These are phyloP conservation scores for Andrena haemorrhoa DNA, from an alignment of 2,888 invertebrate genomes.

Conservation along the genomic window DNA sequence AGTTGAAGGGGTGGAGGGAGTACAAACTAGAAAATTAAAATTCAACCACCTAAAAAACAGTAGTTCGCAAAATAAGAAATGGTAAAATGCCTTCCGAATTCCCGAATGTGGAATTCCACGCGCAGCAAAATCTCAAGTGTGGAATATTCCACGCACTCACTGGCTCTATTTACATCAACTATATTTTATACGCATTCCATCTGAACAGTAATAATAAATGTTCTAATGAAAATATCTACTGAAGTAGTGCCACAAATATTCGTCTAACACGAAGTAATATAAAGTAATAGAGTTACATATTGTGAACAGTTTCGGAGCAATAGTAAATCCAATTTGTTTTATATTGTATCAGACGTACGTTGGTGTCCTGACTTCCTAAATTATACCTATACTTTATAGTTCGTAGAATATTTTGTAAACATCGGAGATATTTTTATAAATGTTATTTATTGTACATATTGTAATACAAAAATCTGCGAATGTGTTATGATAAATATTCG, in stretches of 20 bases:
- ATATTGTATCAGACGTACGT: constrained; percentile 12
- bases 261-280: constrained; percentile 17
- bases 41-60: too few species aligned
- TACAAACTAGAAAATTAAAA: too few species aligned
- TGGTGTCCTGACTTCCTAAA: background rate
- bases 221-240: constrained; percentile 15
- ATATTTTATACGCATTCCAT: constrained; percentile 47
- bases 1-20: too few species aligned
- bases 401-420: constrained; percentile 8
- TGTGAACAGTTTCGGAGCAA: constrained; percentile 25
- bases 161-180: constrained; percentile 7
- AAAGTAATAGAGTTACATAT: constrained; percentile 8
- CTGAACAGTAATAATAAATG: constrained; percentile 30
- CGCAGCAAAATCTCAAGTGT: too few species aligned
- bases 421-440: background rate
- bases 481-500: constrained; percentile 17
- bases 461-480: constrained; percentile 26
- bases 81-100: too few species aligned
- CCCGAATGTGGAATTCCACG: too few species aligned
- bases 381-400: background rate
- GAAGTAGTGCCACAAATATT: constrained; percentile 34
- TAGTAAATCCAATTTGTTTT: constrained; percentile 12
- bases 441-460: constrained; percentile 44
- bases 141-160: too few species aligned
- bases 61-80: too few species aligned